Base-by-base conservation (phyloP, 2,797 vertebrate species). In the Graptemys geographica region DNA sequence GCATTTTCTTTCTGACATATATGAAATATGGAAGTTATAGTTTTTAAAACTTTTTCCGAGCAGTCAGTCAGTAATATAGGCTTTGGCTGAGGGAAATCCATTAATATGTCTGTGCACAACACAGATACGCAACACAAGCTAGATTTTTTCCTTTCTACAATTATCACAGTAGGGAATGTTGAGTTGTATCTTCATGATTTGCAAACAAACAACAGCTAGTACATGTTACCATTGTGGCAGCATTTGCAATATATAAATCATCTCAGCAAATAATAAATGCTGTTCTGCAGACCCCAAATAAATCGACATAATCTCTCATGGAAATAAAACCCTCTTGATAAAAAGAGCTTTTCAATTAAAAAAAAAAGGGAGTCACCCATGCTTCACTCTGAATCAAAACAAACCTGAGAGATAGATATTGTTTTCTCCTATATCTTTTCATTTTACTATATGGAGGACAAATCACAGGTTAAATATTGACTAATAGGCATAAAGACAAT, bases 281-380 rank as follows among this genome's bases (percentile, higher is more conserved):
- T 81, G 18, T 79, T 56, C 83, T 81, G 81, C 74, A 88, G 59
- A 88, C 78, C n/a, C 76, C 85, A 69, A 90, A 82, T 51, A 28
- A 90, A 78, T 28, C 1, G 3, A 72, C 47, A 55, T 76, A 79
- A 90, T 83, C 25, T 8, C 12, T 86, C 62, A 53, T 81, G 19
- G 89, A 92, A 94, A 74, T 80, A 82, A 72, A 80, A 55, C 72
- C 49, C 5, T 69, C 41, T 88, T 82, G 81, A 82, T 55, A 27
- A 89, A 89, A 94, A 79, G 1, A 0, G 76, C 87, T 89, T 79
- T 76, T 65, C 9, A 16, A 21, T 1, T 83, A 41, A 47, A 78
- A 78, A 80, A 80, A 31, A 31, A 84, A 89, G 56, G 6, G 25
- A 4, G 1, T 19, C 31, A 19, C 27, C 76, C 83, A 80, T 51